phyloP scores from a whole-genome alignment of 2,113 vertebrate genomes.

The Ciconia maguari region DNA sequence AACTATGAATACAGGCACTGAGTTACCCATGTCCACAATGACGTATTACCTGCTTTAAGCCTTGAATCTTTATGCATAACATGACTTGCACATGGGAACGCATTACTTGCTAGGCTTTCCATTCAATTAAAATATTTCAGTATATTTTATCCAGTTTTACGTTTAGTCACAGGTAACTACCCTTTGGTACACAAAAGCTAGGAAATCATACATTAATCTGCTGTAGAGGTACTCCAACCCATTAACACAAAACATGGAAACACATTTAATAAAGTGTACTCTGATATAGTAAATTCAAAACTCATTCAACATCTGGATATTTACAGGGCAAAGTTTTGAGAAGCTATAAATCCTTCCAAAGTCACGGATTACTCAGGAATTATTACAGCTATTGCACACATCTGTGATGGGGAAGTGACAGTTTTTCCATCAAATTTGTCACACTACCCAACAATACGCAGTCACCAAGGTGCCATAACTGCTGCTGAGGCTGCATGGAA shows the following conservation, averaged over 20 bases:
- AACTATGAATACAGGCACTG: background rate
- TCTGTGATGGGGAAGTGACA: background rate
- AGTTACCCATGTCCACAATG: background rate
- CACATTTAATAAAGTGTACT: background rate
- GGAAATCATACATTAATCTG: background rate
- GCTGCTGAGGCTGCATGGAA: background rate
- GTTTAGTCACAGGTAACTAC: background rate
- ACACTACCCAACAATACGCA: background rate
- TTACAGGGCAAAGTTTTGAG: background rate
- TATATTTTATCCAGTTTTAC: background rate
- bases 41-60: background rate
- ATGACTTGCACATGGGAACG: background rate
- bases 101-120: background rate
- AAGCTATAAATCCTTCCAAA: background rate
- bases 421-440: background rate
- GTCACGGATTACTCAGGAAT: background rate
- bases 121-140: background rate
- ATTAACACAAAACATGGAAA: background rate
- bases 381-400: background rate
- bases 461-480: background rate
- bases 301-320: background rate
- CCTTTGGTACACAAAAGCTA: background rate
- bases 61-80: background rate
- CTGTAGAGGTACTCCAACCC: background rate
- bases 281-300: background rate